These are phyloP conservation scores for Nematopogon swammerdamellus DNA, from an alignment of 2,888 invertebrate genomes.

Conservation along the genomic window DNA sequence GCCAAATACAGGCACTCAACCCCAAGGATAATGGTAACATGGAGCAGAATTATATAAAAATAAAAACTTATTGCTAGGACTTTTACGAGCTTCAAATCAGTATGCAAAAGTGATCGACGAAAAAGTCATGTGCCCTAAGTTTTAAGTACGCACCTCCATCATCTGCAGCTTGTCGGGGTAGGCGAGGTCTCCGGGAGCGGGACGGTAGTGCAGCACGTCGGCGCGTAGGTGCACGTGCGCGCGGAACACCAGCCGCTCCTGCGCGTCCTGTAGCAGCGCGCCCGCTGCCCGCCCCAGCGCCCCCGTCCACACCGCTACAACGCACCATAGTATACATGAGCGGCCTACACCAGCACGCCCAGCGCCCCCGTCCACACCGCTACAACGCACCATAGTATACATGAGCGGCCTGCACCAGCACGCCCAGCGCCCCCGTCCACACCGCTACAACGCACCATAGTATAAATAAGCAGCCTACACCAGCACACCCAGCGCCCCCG, in stretches of 20 bases:
- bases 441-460: slow-evolving; percentile 51
- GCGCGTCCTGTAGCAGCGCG: slow-evolving; percentile 89
- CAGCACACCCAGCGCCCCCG: slow-evolving; percentile 78
- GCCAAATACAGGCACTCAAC: no score
- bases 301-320: slow-evolving; percentile 61
- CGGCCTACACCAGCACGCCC: slow-evolving; percentile 86
- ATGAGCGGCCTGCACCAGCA: slow-evolving; percentile 92
- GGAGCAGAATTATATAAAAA: no score
- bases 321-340: no score
- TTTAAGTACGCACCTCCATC: slow-evolving; percentile 81
- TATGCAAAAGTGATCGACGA: no score
- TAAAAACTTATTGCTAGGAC: no score
- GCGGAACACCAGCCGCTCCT: slow-evolving; percentile 93
- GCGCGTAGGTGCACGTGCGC: slow-evolving; percentile 91
- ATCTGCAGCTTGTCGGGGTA: slow-evolving; percentile 97
- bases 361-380: slow-evolving; percentile 72
- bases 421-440: slow-evolving; percentile 73
- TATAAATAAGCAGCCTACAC: slow-evolving; percentile 95
- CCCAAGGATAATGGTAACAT: no score
- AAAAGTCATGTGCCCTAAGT: no score
- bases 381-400: no score
- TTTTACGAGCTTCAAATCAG: no score
- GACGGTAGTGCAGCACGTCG: slow-evolving; percentile 84
- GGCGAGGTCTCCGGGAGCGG: slow-evolving; percentile 93
- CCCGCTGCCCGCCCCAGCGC: slow-evolving; percentile 76